Conservation (phyloP, 2,888 invertebrate genomes). For the Ormyrus nitidulus region DNA sequence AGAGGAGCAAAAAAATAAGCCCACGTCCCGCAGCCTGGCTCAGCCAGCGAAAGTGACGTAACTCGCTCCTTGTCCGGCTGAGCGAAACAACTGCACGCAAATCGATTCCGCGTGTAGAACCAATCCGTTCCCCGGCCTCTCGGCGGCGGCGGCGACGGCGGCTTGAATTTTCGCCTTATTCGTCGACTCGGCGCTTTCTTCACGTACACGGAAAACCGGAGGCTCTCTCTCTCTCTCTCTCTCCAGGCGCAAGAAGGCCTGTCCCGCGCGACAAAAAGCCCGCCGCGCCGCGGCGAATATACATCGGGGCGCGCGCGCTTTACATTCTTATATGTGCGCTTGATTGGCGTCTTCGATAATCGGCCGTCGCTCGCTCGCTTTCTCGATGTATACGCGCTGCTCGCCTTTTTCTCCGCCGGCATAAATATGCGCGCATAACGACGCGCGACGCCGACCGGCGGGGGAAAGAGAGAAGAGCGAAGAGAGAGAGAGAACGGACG, state of each 20-base stretch:
- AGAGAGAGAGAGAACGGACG: constrained; percentile 44
- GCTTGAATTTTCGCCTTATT: constrained; percentile 26
- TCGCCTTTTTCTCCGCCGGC: constrained; percentile 9
- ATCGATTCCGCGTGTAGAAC: neutral
- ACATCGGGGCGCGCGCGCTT: constrained; percentile 3
- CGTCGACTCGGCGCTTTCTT: neutral
- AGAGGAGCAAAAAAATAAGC: no score
- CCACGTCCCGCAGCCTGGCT: no score
- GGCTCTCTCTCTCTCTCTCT: no score
- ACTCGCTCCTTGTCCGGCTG: no score
- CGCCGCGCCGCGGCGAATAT: no score
- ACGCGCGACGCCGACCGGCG: constrained; percentile 20
- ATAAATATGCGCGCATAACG: constrained; percentile 37
- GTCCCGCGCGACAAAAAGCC: neutral
- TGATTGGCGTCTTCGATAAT: constrained; percentile 56
- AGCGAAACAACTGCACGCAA: constrained; percentile 25
- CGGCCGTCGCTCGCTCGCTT: constrained; percentile 41
- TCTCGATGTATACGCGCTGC: constrained; percentile 23
- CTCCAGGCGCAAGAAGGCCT: no score
- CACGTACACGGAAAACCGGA: constrained; percentile 2
- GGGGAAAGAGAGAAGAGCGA: neutral
- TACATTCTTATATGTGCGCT: constrained; percentile 22
- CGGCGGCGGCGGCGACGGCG: neutral
- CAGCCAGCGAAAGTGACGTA: no score
- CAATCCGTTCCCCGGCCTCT: neutral